Base-by-base conservation (phyloP, 2,888 invertebrate genomes). In the Noctua pronuba region DNA sequence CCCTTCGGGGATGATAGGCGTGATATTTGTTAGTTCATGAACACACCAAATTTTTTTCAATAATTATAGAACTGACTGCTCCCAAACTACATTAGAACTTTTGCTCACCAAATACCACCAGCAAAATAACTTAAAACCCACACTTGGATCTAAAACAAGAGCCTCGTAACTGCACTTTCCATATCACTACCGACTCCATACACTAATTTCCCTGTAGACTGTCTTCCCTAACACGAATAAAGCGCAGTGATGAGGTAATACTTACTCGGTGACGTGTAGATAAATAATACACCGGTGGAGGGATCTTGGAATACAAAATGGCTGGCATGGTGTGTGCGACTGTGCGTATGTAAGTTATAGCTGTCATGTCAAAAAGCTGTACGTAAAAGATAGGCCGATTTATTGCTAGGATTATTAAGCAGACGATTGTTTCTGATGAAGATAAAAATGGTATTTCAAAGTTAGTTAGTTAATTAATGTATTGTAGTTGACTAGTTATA, bases 121-220 rank as follows among this genome's bases (percentile, higher is more conserved):
- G 5, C 7, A 71, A 71, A 44, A 21, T 65, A 64, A 71, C 62
- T 35, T 28, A 4, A 76, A 70, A 60, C 1, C 46, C 31, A 4
- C 41, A 46, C 55, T 72, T 41, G 35, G 18, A 21, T 65, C 52
- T n/a, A 64, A 71, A 71, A 77, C 44, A 84, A 71, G 44, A 80
- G 74, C 62, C 49, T 52, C 73, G 80, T 77, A 85, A 83, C 62
- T 80, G 75, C 83, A 79, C 77, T 80, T 77, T 83, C 73, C 69
- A 70, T 85, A 78, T 84, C 78, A 65, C 77, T 80, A 71, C 68
- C 86, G 44, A 58, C 46, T 80, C 73, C 75, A 76, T 79, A 74
- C 72, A 82, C 74, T 86, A 86, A 84, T 86, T 84, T 86, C 86
- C 86, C 86, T 64, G 74, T 68, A 86, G 85, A 83, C 83, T 49